Evolutionary conservation across 2,113 vertebrate species (phyloP).

Genomic region (Marmota flaviventris): DNA sequence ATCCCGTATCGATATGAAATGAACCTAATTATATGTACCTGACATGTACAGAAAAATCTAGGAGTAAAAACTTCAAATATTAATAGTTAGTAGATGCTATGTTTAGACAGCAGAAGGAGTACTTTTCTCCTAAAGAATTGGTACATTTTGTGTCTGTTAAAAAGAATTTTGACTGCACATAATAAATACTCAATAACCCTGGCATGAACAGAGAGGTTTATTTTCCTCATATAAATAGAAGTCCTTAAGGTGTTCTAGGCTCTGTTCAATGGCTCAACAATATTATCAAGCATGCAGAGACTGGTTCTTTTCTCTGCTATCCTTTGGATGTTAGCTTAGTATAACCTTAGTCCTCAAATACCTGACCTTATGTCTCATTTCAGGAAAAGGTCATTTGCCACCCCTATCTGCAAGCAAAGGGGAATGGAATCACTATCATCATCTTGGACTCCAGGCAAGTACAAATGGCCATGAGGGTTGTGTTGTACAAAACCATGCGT

Average conservation of each 20-base stretch:
- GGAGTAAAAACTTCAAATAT: neutral
- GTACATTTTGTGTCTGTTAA: neutral
- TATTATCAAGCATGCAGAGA: neutral
- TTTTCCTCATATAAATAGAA: neutral
- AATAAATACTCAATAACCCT: neutral
- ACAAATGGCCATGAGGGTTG: neutral
- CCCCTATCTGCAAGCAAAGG: neutral
- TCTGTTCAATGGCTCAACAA: neutral
- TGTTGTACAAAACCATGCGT: neutral
- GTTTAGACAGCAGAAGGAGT: neutral
- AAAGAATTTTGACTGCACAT: neutral
- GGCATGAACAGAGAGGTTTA: neutral
- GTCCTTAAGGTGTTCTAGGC: neutral
- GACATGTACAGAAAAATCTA: neutral
- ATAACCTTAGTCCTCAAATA: neutral
- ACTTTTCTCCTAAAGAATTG: neutral
- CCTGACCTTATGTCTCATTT: neutral
- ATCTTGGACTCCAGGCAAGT: neutral
- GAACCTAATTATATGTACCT: neutral
- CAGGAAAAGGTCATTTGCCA: neutral
- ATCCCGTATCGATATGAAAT: neutral
- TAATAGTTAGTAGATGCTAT: neutral
- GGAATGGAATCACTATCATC: neutral
- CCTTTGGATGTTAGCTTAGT: neutral
- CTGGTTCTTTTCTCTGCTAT: neutral